Conservation (phyloP, 2,113 vertebrate genomes). For the Struthio camelus region DNA sequence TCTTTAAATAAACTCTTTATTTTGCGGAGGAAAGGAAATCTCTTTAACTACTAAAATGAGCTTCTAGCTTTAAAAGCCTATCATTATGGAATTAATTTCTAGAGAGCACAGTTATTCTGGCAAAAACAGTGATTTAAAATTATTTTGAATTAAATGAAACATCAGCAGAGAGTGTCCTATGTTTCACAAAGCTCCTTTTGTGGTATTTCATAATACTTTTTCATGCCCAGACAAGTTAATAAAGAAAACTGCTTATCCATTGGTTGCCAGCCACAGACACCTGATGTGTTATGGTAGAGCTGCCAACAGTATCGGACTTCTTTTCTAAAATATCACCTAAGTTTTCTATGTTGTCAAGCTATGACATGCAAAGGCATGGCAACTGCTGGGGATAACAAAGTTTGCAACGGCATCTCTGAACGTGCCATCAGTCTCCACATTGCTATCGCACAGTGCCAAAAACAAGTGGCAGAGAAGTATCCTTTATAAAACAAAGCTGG, state of each 20-base stretch:
- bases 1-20: not conserved
- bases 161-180: not conserved
- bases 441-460: not conserved
- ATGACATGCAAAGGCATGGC: not conserved
- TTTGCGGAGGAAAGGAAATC: not conserved
- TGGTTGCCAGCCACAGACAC: not conserved
- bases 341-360: not conserved
- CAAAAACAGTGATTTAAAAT: conserved; percentile 3
- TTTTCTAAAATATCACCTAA: not conserved
- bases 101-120: not conserved
- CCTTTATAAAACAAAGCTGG: not conserved
- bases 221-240: conserved; percentile 1
- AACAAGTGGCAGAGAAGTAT: not conserved
- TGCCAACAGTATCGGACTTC: not conserved
- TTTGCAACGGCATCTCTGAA: not conserved
- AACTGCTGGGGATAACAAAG: not conserved
- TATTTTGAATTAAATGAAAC: not conserved
- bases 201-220: not conserved
- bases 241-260: not conserved
- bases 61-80: not conserved
- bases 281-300: not conserved
- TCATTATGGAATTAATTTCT: conserved; percentile 12
- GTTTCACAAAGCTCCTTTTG: not conserved
- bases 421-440: not conserved
- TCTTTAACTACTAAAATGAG: not conserved